Percentiles rank a stretch among this genome's conserved stretches.
Conservation (phyloP, 2,888 invertebrate species). For the Polydesmus complanatus region DNA sequence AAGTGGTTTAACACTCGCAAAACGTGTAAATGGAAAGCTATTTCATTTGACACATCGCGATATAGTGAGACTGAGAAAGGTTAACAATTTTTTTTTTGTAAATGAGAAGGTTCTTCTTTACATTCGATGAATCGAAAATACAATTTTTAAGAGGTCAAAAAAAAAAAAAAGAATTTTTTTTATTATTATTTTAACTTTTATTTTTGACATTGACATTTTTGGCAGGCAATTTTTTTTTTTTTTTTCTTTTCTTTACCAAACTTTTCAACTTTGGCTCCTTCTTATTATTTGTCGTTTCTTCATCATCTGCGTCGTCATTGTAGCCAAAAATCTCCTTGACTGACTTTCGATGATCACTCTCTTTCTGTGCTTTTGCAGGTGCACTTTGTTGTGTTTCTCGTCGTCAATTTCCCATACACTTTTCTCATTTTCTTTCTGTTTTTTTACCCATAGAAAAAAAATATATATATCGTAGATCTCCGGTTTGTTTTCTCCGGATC, state of each 20-base stretch:
- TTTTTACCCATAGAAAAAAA: too few species aligned
- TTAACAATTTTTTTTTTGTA: too few species aligned
- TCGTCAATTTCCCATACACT: neutral
- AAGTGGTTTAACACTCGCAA: too few species aligned
- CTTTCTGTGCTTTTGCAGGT: neutral
- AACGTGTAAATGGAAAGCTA: too few species aligned
- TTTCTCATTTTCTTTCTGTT: neutral
- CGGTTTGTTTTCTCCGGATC: neutral
- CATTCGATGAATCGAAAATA: too few species aligned
- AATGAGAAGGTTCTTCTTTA: too few species aligned
- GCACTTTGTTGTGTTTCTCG: neutral
- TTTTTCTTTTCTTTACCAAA: neutral
- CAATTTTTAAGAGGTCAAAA: neutral
- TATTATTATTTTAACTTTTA: neutral
- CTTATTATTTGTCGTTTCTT: neutral
- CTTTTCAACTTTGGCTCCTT: neutral
- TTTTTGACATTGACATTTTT: neutral
- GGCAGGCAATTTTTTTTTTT: neutral
- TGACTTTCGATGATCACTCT: neutral
- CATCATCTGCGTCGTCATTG: neutral
- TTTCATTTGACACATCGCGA: too few species aligned
- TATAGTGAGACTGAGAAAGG: too few species aligned
- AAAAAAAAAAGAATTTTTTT: neutral
- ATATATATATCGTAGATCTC: too few species aligned
- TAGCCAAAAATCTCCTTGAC: neutral